phyloP scores from a whole-genome alignment of 2,888 invertebrate species.

The Phalera bucephala region DNA sequence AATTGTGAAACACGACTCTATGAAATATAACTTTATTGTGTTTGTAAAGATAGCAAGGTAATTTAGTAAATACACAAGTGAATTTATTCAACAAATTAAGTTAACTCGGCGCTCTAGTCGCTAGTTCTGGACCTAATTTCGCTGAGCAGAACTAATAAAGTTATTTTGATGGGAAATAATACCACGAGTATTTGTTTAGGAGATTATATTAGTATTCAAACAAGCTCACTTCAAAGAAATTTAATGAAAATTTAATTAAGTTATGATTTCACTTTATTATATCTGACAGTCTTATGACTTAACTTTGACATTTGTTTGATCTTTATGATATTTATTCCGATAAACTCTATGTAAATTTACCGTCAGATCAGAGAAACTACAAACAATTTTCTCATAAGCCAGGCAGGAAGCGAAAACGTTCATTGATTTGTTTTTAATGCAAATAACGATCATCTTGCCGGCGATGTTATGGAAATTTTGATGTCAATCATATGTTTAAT shows the following conservation, averaged over 20 bases:
- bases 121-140: slow-evolving; percentile 15
- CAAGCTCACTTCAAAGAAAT: slow-evolving; percentile 1
- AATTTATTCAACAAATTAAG: background rate
- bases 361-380: too few species aligned
- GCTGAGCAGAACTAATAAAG: slow-evolving; percentile 12
- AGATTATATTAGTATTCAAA: slow-evolving; percentile 10
- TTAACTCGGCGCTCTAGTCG: slow-evolving; percentile 1
- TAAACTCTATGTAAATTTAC: too few species aligned
- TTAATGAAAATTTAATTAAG: slow-evolving; percentile 7
- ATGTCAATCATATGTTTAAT: too few species aligned
- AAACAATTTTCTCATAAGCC: too few species aligned
- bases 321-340: too few species aligned
- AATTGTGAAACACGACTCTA: slow-evolving; percentile 3
- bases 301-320: too few species aligned
- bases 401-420: too few species aligned
- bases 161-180: slow-evolving; percentile 14
- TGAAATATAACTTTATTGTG: slow-evolving; percentile 11
- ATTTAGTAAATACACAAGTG: slow-evolving; percentile 14
- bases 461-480: too few species aligned
- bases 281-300: too few species aligned
- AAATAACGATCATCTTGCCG: too few species aligned
- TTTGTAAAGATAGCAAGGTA: slow-evolving; percentile 6
- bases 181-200: slow-evolving; percentile 11
- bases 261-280: too few species aligned
- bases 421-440: too few species aligned